Evolutionary conservation across 2,113 vertebrate genomes (phyloP).

Genomic region (Daboia siamensis): DNA sequence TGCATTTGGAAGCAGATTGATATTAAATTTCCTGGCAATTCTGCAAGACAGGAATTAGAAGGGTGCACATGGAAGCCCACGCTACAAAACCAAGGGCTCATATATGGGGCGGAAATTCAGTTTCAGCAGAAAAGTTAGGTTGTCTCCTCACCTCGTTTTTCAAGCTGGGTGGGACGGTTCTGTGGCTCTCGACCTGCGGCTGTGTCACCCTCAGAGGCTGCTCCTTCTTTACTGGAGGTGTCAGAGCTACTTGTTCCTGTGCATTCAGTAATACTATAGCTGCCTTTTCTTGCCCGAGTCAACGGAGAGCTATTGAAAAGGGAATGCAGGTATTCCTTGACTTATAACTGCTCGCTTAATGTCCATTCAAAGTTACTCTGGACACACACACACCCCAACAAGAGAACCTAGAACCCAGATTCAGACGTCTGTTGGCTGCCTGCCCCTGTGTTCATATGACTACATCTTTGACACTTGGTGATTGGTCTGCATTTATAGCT

Average conservation of each 20-base stretch:
- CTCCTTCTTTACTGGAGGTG: constrained; percentile 34
- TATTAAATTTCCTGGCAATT: too few species aligned
- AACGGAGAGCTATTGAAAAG: constrained; percentile 66
- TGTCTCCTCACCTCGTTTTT: constrained; percentile 73
- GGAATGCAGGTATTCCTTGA: not conserved
- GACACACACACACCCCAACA: rapidly evolving
- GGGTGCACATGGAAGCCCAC: not conserved
- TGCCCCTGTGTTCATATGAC: not conserved
- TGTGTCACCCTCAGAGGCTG: not conserved
- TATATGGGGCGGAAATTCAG: not conserved
- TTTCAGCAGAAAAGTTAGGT: not conserved
- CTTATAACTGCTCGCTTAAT: not conserved
- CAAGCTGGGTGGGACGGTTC: not conserved
- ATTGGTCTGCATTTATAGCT: not conserved
- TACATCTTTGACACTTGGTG: not conserved
- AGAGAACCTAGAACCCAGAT: not conserved
- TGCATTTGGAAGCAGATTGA: not conserved
- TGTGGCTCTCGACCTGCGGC: rapidly evolving
- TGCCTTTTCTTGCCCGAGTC: constrained; percentile 75
- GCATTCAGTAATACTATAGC: constrained; percentile 73
- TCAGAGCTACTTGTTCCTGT: constrained; percentile 34
- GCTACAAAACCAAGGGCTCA: not conserved
- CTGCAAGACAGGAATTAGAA: not conserved
- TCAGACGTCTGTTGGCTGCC: not conserved
- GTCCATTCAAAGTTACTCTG: not conserved